phyloP scores from a whole-genome alignment of 2,888 invertebrate species.

The Pterobdella sp. region DNA sequence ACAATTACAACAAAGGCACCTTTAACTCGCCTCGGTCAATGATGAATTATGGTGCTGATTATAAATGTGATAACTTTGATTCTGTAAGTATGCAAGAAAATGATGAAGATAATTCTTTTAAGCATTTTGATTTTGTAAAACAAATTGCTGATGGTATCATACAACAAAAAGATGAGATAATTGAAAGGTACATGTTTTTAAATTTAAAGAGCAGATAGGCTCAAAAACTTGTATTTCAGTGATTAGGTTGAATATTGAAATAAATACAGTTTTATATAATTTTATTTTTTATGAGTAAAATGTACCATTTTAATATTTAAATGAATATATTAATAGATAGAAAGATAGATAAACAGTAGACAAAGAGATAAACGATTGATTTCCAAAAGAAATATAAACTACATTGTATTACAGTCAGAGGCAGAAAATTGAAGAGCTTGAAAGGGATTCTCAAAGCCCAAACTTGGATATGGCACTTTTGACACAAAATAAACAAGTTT shows the following conservation, averaged over 20 bases:
- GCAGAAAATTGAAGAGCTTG: not conserved
- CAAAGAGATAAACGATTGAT: not conserved
- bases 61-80: not conserved
- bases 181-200: conserved; percentile 2
- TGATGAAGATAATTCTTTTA: not conserved
- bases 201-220: not conserved
- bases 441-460: not conserved
- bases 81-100: not conserved
- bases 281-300: not conserved
- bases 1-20: not conserved
- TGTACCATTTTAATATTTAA: not conserved
- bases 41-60: not conserved
- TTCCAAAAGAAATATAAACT: not conserved
- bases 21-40: not conserved
- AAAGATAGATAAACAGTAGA: not conserved
- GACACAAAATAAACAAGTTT: not conserved
- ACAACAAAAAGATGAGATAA: conserved; percentile 21
- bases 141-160: conserved; percentile 24
- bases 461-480: no score
- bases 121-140: not conserved
- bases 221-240: not conserved
- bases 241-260: not conserved
- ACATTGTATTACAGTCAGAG: not conserved
- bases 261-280: no score
- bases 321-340: not conserved